Conservation (phyloP, 2,888 invertebrate genomes). For the Rhagonycha lutea region DNA sequence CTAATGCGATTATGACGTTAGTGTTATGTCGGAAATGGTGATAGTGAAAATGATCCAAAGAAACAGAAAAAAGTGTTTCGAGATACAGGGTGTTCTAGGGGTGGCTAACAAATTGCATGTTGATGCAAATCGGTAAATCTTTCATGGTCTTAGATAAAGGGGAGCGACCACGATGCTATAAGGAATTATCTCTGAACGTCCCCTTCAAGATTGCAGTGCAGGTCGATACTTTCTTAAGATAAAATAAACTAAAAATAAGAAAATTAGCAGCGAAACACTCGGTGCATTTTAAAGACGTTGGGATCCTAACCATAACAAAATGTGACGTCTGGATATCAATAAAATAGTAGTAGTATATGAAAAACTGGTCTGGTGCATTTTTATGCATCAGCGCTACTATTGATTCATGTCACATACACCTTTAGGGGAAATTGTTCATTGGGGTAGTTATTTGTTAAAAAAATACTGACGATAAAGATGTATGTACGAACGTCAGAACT, state of each 20-base stretch:
- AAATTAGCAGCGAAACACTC: background rate
- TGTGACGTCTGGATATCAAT: background rate
- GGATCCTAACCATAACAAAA: background rate
- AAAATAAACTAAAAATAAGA: background rate
- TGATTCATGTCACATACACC: background rate
- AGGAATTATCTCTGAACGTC: background rate
- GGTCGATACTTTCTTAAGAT: background rate
- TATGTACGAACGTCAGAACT: background rate
- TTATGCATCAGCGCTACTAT: background rate
- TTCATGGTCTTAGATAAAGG: background rate
- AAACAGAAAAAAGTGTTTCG: background rate
- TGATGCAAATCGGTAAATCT: background rate
- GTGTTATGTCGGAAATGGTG: constrained; percentile 28
- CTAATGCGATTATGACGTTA: constrained; percentile 36
- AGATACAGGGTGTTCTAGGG: background rate
- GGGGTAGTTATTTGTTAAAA: background rate
- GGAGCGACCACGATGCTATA: background rate
- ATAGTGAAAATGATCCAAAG: constrained; percentile 26
- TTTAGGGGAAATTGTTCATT: background rate
- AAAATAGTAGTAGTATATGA: background rate
- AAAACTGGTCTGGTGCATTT: background rate
- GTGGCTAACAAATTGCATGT: background rate
- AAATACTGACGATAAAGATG: background rate
- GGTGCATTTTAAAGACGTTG: background rate
- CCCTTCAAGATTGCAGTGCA: background rate